Base-by-base conservation (phyloP, 2,797 vertebrate genomes). In the Galago senegalensis region DNA sequence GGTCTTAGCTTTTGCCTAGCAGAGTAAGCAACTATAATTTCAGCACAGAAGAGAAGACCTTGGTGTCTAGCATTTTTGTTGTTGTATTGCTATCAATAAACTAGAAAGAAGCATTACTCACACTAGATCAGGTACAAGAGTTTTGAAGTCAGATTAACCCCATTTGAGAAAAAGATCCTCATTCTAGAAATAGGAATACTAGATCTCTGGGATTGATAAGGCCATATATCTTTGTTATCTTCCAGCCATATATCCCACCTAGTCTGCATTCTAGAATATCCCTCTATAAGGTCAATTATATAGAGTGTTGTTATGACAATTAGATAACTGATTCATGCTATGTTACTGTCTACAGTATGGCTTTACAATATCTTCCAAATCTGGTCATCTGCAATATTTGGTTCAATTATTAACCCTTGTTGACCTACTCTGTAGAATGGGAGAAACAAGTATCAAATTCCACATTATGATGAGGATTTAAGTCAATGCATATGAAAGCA, bases 91-190 rank as follows among this genome's bases (percentile, higher is more conserved):
- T 37, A 29, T 67, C 63, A 60, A 14, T 77, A 56, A 89, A 92
- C 63, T 75, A 3, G 25, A 88, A 79, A 87, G 49, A 82, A 69
- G 0, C 31, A 31, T 12, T 80, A 46, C 10, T 46, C 37, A 14
- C 65, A 40, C 21, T 27, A 18, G 60, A 10, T 81, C 53, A 63
- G 6, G 43, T 20, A 65, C 2, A 40, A 6, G 7, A 79, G 20
- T 92, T 88, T 61, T 87, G 1, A 92, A 83, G 31, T 93, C 53
- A 93, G 4, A 67, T 7, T 58, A 69, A 84, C 34, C 93, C 53
- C 11, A 49, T 61, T 95, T 80, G 46, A 56, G 53, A 58, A 87
- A 76, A 76, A 88, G 23, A 60, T 89, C 17, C 79, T 67, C 43
- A 49, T 89, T 94, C 56, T 89, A 73, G 72, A 91, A 72, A 61